Conservation (phyloP, 2,797 vertebrate genomes). For the Anomalospiza imberbis region DNA sequence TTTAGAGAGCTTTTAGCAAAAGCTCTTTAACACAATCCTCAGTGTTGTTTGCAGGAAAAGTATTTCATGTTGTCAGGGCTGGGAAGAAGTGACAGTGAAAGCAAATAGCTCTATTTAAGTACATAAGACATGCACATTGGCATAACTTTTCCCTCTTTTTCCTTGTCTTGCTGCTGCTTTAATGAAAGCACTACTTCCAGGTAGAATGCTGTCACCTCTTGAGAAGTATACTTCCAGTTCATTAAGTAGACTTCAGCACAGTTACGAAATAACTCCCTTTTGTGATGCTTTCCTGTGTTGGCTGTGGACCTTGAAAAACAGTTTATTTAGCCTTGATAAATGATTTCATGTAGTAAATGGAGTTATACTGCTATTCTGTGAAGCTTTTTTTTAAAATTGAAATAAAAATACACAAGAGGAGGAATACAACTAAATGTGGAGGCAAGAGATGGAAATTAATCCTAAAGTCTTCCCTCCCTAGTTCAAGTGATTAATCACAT, state of each 20-base stretch:
- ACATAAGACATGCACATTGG: neutral
- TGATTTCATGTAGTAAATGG: neutral
- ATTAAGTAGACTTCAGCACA: neutral
- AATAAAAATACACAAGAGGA: neutral
- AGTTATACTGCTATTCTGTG: neutral
- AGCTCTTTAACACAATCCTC: neutral
- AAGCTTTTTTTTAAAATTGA: neutral
- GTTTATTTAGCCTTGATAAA: neutral
- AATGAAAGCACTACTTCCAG: neutral
- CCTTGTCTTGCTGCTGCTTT: neutral
- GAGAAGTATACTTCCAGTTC: neutral
- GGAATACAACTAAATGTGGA: neutral
- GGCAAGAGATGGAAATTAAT: neutral
- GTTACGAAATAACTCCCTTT: neutral
- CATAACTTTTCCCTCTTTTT: neutral
- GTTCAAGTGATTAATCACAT: neutral
- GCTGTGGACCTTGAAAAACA: neutral
- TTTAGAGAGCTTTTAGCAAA: neutral
- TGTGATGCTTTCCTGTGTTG: neutral
- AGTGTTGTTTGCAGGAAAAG: neutral
- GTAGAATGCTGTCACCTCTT: neutral
- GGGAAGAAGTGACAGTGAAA: neutral
- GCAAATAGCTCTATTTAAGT: neutral
- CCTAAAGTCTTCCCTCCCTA: neutral
- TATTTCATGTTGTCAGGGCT: neutral